A percentile compares a stretch with the other conserved stretches of the same genome.
These are phyloP conservation scores for Oplegnathus fasciatus DNA, from an alignment of 2,113 vertebrate genomes.

Conservation along the genomic window DNA sequence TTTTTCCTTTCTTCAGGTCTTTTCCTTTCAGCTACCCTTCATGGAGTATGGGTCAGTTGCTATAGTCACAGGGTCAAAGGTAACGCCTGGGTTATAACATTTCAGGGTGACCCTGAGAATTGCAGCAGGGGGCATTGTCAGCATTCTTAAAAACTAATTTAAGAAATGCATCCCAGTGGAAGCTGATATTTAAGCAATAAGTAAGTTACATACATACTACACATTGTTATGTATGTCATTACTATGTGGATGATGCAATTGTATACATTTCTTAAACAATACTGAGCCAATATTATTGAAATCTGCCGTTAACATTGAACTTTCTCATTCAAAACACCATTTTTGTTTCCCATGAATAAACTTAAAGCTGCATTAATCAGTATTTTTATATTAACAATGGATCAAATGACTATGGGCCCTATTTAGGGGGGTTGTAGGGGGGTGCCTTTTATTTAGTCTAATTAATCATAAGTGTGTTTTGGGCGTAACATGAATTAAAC, in stretches of 20 bases:
- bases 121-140: background rate
- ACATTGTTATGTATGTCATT: background rate
- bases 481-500: too few species aligned
- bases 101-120: slow-evolving; percentile 3
- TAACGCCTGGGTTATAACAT: background rate
- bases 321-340: background rate
- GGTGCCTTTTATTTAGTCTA: too few species aligned
- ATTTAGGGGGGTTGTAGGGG: too few species aligned
- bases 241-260: too few species aligned
- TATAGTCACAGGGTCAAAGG: slow-evolving; percentile 50
- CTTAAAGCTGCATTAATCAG: too few species aligned
- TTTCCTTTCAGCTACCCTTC: slow-evolving; percentile 25
- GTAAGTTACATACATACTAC: background rate
- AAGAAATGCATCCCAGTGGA: background rate
- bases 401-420: too few species aligned
- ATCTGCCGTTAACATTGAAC: background rate
- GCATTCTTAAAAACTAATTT: too few species aligned
- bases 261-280: background rate
- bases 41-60: slow-evolving; percentile 19
- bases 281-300: background rate
- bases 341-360: background rate
- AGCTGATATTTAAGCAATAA: background rate
- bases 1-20: background rate
- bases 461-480: too few species aligned
- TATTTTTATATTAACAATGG: too few species aligned